Evolutionary conservation across 2,113 vertebrate genomes (phyloP), one percentile per base, ranked within the genome.

Genomic region (Podiceps cristatus): DNA sequence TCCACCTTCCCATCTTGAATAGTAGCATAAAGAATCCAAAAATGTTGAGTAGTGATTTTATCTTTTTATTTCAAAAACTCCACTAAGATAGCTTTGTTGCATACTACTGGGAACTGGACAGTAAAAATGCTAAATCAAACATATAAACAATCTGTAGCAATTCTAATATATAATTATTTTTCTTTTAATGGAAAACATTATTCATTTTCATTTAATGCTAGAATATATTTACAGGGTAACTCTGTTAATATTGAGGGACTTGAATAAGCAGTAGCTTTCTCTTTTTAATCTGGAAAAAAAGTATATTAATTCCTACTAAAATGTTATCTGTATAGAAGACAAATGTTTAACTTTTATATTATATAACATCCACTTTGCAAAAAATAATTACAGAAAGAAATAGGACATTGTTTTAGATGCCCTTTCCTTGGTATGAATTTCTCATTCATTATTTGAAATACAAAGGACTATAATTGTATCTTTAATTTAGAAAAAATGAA

Each of bases 401-500:
- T 13, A 69, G 7, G 24, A 50, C 53, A 86, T 16, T 42, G 7
- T 92, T 91, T 91, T 92, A 94, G 50, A 91, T 6, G 13, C 4
- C 59, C 10, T 79, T 95, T 77, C 47, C 24, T 94, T 88, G 35
- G 63, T 80, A 55, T 18, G 29, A 64, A 69, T 90, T 95, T 64
- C 55, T 93, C 2, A 5, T 92, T 90, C 44, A 44, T 93, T 83
- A 75, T 84, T 87, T 86, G 17, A 71, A 49, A 52, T 90, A 81
- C 17, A 52, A 93, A 92, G 22, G 66, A 74, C 17, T 85, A 37
- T 56, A 66, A 85, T 75, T 27, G 13, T 75, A 84, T 94, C 62
- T 44, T 85, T 91, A 92, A 92, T 75, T 90, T 83, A 68, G 47
- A 91, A 97, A 92, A 83, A 87, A 52, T 29, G 8, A 86, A 76